Evolutionary conservation across 2,797 vertebrate genomes (phyloP), one percentile per base, ranked within the genome.

Genomic region (Enteromius unitaeniatus): DNA sequence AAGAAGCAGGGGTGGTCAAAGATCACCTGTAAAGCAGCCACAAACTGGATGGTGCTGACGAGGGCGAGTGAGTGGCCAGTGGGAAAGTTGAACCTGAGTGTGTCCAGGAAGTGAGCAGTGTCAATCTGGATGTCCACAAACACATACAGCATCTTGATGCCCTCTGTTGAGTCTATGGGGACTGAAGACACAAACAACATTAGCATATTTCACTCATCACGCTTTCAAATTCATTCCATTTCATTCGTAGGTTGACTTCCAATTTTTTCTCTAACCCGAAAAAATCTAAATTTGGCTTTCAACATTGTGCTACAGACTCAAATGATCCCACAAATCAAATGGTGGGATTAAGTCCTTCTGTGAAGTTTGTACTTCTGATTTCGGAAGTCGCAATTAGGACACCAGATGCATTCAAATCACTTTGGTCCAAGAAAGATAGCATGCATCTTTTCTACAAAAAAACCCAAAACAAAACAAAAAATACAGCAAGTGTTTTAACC

Each of bases 81-180:
- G 4, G 93, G 6, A 40, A 99, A 98, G 94, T 97, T 99, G 92
- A 97, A 96, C 88, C 94, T 95, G 90, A 99, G 84, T 1, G 97
- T 98, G 92, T 99, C 96, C 42, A 99, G 92, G 77, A 99, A 97
- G 94, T 99, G 98, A 23, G 94, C 89, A 0, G 96, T 95, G 91
- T 99, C 97, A 58, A 99, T 97, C 94, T 97, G 97, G 92, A 99
- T 98, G 86, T 99, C 97, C 91, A 99, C 98, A 10, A 99, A 99
- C 88, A 99, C 96, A 1, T 99, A 99, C 6, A 99, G 94, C 95
- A 99, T 98, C 92, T 96, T 96, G 89, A 99, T 95, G 17, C 96
- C 97, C 64, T 92, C 94, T 0, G 95, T 96, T 81, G 96, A 89
- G 53, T 99, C 97, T 34, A 99, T 97, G 83, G 98, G 98, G 89